Percentiles rank a stretch among this genome's conserved stretches.
Conservation (phyloP, 2,888 invertebrate species). For the Thereva unica region DNA sequence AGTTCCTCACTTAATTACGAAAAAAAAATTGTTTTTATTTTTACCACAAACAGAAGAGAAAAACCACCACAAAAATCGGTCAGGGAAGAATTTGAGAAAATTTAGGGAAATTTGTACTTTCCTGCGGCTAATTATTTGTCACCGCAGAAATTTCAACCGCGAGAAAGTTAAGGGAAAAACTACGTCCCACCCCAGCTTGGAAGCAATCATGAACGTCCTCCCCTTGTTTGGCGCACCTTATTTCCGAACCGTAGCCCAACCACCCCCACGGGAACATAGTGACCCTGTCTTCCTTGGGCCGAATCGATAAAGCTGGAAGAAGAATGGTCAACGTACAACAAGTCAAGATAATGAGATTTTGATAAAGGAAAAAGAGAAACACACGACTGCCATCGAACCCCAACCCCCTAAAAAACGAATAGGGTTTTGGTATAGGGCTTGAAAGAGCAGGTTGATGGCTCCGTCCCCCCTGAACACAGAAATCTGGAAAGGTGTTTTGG, state of each 20-base stretch:
- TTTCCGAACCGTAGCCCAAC: not conserved
- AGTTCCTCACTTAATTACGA: too few relatives aligned
- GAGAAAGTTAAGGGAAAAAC: conserved; percentile 6
- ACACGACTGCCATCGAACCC: not conserved
- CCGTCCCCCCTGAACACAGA: too few relatives aligned
- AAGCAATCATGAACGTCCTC: too few relatives aligned
- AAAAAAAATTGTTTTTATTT: too few relatives aligned
- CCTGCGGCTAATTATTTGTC: conserved; percentile 18
- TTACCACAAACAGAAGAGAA: too few relatives aligned
- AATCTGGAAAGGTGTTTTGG: too few relatives aligned
- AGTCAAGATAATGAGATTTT: conserved; percentile 23
- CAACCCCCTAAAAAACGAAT: too few relatives aligned
- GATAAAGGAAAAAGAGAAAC: conserved; percentile 17
- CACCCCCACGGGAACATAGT: not conserved
- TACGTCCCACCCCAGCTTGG: not conserved
- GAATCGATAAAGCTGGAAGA: conserved; percentile 22
- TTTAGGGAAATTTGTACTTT: conserved; percentile 9
- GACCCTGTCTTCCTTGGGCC: not conserved
- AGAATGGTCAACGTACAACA: conserved; percentile 18
- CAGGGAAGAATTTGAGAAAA: too few relatives aligned
- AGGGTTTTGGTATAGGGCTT: too few relatives aligned
- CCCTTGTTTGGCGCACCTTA: conserved; percentile 1
- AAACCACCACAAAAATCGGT: too few relatives aligned
- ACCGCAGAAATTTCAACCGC: not conserved
- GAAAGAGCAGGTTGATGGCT: too few relatives aligned